Base-by-base conservation (phyloP, 2,113 vertebrate genomes). In the Coregonus clupeaformis region DNA sequence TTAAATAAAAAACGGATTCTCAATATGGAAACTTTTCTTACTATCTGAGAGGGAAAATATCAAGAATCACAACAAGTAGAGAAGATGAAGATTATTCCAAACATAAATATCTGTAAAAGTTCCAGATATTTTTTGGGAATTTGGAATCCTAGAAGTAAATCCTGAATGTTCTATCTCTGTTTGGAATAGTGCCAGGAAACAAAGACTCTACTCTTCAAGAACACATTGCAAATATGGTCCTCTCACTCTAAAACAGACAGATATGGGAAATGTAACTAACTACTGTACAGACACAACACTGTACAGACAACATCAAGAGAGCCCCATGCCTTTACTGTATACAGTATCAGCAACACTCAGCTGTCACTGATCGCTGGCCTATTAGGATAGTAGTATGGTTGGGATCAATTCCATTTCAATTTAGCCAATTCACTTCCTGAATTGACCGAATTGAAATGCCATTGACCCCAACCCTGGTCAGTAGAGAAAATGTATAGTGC, bases 161-260 rank as follows among this genome's bases (percentile, higher is more conserved):
- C 67, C 24, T 14, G 66, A 69, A 71, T 71, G 76, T 75, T 75
- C 49, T 73, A 24, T 76, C 67, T 82, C 75, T 45, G 72, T 82
- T 80, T 85, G 89, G 89, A 91, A 89, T 89, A 91, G 87, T 90
- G 91, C 88, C 91, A 65, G 78, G 86, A 88, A 86, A 72, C 49
- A 52, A 75, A 88, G 76, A 81, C 84, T 88, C 80, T 6, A 32
- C 30, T 36, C 75, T 70, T 27, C 49, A 32, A 60, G 82, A 82
- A 78, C 75, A 75, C 22, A 84, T 84, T 83, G 80, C 89, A 87
- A 83, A 89, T 90, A 91, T 93, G 92, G 90, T 89, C 81, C 85
- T 87, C 36, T 77, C 75, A 90, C 70, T 72, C 84, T 69, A 42
- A 42, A 3, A 42, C 36, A 42, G 69, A 79, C 62, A 45, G 52